A percentile compares a stretch with the other conserved stretches of the same genome.
Evolutionary conservation across 2,888 invertebrate genomes (phyloP).

Genomic region (Agrochola circellaris): DNA sequence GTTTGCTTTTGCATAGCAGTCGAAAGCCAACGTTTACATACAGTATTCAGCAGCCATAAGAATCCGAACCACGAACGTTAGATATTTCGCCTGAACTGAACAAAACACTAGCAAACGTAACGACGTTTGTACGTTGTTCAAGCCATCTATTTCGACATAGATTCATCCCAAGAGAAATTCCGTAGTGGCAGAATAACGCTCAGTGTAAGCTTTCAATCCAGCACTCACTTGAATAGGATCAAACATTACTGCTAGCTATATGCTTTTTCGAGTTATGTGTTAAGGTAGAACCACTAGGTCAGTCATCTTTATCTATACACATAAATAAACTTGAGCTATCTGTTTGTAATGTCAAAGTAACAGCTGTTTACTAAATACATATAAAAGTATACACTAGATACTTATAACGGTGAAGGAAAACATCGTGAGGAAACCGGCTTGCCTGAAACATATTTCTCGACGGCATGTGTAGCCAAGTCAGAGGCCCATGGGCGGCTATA

Average conservation of each 20-base stretch:
- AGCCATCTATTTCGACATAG: conserved; percentile 73
- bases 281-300: conserved; percentile 21
- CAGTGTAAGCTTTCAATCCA: conserved; percentile 74
- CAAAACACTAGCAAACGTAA: conserved; percentile 72
- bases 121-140: conserved; percentile 75
- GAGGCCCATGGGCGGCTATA: too few relatives aligned
- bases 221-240: conserved; percentile 69
- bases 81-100: conserved; percentile 69
- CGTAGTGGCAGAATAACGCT: conserved; percentile 71
- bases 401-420: too few relatives aligned
- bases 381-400: too few relatives aligned
- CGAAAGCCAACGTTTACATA: conserved; percentile 55
- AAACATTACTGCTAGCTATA: conserved; percentile 60
- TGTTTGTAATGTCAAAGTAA: too few relatives aligned
- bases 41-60: conserved; percentile 51
- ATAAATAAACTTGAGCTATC: too few relatives aligned
- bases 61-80: conserved; percentile 68
- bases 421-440: too few relatives aligned
- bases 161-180: conserved; percentile 79
- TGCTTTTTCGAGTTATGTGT: conserved; percentile 44
- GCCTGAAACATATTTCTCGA: too few relatives aligned
- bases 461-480: too few relatives aligned
- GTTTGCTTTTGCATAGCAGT: conserved; percentile 32
- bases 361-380: too few relatives aligned
- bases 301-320: background rate